Evolutionary conservation across 2,113 vertebrate species (phyloP).

Genomic region (Nothobranchius kuhntae): DNA sequence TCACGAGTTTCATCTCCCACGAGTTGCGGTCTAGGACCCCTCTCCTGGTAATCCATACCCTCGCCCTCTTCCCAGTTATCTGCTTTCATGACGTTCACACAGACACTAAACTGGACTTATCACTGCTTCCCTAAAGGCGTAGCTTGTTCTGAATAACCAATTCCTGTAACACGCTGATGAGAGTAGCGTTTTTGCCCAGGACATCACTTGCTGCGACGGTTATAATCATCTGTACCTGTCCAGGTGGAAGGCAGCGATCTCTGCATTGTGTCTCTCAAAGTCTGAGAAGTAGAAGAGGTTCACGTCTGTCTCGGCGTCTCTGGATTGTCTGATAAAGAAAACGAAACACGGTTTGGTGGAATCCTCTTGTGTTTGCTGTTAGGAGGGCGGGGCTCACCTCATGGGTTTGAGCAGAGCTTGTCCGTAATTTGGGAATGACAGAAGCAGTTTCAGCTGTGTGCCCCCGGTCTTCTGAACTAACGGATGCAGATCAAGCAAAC

Average conservation of each 20-base stretch:
- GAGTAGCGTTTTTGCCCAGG: neutral
- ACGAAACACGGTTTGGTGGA: neutral
- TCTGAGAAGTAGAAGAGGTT: conserved; percentile 92
- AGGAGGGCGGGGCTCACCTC: conserved; percentile 75
- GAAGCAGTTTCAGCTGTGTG: conserved; percentile 83
- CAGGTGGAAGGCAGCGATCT: conserved; percentile 87
- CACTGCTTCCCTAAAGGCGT: no score
- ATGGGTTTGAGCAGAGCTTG: conserved; percentile 86
- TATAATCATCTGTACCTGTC: conserved; percentile 80
- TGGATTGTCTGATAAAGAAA: conserved; percentile 75
- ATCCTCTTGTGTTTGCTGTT: neutral
- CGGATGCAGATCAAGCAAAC: conserved; percentile 13
- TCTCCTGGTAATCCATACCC: no score
- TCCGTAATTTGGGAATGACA: conserved; percentile 80
- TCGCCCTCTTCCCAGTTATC: no score
- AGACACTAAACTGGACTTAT: no score
- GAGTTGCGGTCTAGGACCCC: no score
- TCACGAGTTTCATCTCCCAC: no score
- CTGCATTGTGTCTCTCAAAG: conserved; percentile 89
- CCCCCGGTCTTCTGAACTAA: conserved; percentile 83
- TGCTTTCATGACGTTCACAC: no score
- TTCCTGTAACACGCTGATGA: no score
- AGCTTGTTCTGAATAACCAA: neutral
- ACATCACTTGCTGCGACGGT: neutral
- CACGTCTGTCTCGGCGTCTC: conserved; percentile 82